Evolutionary conservation across 2,113 vertebrate species (phyloP).

Genomic region (Dendrocopos noguchii): DNA sequence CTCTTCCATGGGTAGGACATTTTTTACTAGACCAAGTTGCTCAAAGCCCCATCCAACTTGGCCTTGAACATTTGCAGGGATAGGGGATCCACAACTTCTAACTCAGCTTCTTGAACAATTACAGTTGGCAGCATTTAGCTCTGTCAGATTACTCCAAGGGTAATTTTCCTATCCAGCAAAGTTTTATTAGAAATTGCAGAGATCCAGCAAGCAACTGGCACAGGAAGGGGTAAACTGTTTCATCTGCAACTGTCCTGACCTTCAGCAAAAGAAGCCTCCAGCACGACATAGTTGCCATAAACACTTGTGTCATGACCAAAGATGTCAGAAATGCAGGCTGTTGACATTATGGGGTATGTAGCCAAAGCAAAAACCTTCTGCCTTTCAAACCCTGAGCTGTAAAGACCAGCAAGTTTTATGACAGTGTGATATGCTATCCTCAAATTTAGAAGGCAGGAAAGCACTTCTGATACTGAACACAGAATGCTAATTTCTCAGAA

Average conservation of each 20-base stretch:
- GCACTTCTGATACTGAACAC: neutral
- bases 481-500: neutral
- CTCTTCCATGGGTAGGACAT: neutral
- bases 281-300: neutral
- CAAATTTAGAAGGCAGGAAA: neutral
- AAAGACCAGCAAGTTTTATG: neutral
- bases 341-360: neutral
- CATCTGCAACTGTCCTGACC: conserved; percentile 1
- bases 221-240: neutral
- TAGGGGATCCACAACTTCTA: neutral
- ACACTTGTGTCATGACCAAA: conserved; percentile 33
- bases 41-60: neutral
- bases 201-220: neutral
- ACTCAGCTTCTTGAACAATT: neutral
- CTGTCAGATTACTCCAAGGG: neutral
- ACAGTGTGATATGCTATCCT: neutral
- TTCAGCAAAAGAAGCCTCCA: neutral
- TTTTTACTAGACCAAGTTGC: neutral
- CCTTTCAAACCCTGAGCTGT: neutral
- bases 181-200: neutral
- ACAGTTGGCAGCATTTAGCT: neutral
- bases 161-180: neutral
- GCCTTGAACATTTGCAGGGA: neutral
- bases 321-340: conserved; percentile 23
- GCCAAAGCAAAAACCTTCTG: conserved; percentile 5